Base-by-base conservation (phyloP, 2,113 vertebrate genomes). In the Jaculus jaculus region DNA sequence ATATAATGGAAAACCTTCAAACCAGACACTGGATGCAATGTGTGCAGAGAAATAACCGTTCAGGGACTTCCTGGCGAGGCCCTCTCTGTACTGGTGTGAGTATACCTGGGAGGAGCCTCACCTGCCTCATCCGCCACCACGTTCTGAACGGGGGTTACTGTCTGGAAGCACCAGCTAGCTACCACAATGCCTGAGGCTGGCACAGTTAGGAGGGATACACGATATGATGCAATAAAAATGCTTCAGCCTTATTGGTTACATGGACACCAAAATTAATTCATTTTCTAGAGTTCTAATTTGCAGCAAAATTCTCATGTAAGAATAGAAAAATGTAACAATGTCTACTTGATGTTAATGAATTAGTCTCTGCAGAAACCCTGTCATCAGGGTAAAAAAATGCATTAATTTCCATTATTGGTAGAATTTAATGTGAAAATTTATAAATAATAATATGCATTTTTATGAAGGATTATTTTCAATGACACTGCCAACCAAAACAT, bases 401-500 rank as follows among this genome's bases (percentile, higher is more conserved):
- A 37, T 71, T 77, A 89, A 90, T 32, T 86, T 92, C 84, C 30
- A 92, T 42, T 93, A 54, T 54, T 92, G 42, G 58, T 61, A 90
- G 86, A 95, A 93, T 75, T 90, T 32, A 94, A 87, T 75, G n/a
- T 68, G 60, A 74, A 73, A 69, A 89, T n/a, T 16, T 74, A 9
- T 73, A 87, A 86, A 93, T 37, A 92, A 58, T 93, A 86, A 54
- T 54, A 85, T 17, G 28, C 34, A 47, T 69, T 81, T 30, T 74
- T 9, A 63, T 68, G 82, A 60, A 87, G 32, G 42, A 32, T 79
- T 34, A 91, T 7, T 84, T 72, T 77, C 32, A 92, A 92, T 60
- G 47, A 58, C 72, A 61, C 16, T 90, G 34, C 73, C 54, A 79
- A 63, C n/a, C 21, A 30, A 0, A 61, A 92, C 37, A 51, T 71